phyloP scores from a whole-genome alignment of 2,113 vertebrate species.

The Macaca mulatta region DNA sequence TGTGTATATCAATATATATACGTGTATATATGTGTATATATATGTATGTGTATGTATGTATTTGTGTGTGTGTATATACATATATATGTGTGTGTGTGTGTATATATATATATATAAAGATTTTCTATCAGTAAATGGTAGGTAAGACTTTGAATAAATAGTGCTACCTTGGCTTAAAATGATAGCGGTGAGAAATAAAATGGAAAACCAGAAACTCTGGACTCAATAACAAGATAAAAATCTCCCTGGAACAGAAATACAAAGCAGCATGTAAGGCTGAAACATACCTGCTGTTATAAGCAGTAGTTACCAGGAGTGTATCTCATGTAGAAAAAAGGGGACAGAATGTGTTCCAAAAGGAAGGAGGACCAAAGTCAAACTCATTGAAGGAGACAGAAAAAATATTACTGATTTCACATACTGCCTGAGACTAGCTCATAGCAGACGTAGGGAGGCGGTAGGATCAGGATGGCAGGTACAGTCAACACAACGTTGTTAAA shows the following conservation, averaged over 20 bases:
- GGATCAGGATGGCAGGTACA: not conserved
- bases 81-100: not conserved
- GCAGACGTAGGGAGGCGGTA: not conserved
- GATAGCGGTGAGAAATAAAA: not conserved
- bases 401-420: not conserved
- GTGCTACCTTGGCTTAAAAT: not conserved
- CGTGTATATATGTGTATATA: not conserved
- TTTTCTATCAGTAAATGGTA: not conserved
- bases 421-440: not conserved
- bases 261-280: not conserved
- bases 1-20: not conserved
- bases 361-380: not conserved
- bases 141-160: not conserved
- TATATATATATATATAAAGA: not conserved
- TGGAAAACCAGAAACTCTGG: not conserved
- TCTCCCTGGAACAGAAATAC: not conserved
- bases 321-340: not conserved
- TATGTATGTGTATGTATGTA: not conserved
- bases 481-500: not conserved
- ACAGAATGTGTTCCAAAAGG: not conserved
- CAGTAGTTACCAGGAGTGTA: not conserved
- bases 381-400: not conserved
- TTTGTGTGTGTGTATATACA: too few relatives aligned
- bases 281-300: not conserved
- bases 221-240: not conserved